A percentile compares a stretch with the other conserved stretches of the same genome.
These are phyloP conservation scores for Cisticola juncidis DNA, from an alignment of 2,113 vertebrate genomes.

Conservation along the genomic window DNA sequence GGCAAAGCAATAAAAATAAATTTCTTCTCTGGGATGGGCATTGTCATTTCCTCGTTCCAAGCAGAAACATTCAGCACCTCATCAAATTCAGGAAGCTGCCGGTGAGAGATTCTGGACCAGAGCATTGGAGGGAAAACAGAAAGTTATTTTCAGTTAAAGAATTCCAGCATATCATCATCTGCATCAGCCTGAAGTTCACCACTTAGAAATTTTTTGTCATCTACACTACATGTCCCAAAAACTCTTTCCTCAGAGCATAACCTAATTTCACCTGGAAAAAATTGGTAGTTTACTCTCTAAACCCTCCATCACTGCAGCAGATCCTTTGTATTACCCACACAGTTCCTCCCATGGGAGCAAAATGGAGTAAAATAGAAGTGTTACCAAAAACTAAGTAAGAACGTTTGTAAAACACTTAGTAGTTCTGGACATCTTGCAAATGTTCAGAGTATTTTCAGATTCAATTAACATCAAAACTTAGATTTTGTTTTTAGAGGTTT, in stretches of 20 bases:
- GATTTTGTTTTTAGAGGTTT: background rate
- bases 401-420: background rate
- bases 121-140: background rate
- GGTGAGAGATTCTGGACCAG: conserved; percentile 75
- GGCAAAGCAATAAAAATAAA: conserved; percentile 81
- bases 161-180: background rate
- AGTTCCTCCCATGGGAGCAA: background rate
- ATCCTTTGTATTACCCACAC: background rate
- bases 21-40: conserved; percentile 74
- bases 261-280: background rate
- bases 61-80: conserved; percentile 61
- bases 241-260: background rate
- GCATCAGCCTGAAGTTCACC: background rate
- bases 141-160: background rate
- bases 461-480: background rate
- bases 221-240: background rate
- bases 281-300: background rate
- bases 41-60: background rate
- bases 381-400: background rate
- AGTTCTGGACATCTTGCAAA: background rate
- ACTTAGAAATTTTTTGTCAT: background rate
- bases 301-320: background rate
- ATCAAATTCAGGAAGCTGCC: conserved; percentile 77
- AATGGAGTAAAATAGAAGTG: background rate
- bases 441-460: background rate